phyloP scores from a whole-genome alignment of 2,113 vertebrate species.

The Anas platyrhynchos region DNA sequence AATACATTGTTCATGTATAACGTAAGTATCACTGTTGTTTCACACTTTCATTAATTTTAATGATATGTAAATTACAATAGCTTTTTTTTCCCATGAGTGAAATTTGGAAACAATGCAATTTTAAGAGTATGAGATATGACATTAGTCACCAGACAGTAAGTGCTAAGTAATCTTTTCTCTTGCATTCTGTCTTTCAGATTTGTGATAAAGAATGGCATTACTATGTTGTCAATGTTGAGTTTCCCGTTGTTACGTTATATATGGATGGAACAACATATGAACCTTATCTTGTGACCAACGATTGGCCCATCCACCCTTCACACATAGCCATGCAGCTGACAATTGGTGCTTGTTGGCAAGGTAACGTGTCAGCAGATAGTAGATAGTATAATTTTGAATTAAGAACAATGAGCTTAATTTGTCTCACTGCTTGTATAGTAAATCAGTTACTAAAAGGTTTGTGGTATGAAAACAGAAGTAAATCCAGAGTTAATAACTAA shows the following conservation, averaged over 20 bases:
- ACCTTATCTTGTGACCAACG: conserved; percentile 97
- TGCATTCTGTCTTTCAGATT: conserved; percentile 82
- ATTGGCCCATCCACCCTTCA: conserved; percentile 97
- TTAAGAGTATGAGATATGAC: fast-evolving
- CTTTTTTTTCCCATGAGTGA: not conserved
- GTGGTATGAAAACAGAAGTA: not conserved
- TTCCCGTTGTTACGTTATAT: conserved; percentile 92
- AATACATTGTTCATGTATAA: not conserved
- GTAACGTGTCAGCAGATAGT: conserved; percentile 65
- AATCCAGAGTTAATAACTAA: not conserved
- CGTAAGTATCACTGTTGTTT: not conserved
- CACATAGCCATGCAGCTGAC: conserved; percentile 97
- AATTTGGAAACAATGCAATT: not conserved
- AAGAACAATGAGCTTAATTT: not conserved
- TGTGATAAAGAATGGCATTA: conserved; percentile 99
- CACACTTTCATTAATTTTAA: not conserved
- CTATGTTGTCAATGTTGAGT: conserved; percentile 95
- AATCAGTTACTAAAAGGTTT: not conserved
- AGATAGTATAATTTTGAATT: no score
- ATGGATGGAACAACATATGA: conserved; percentile 95
- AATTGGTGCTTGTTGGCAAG: conserved; percentile 98
- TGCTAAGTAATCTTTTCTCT: not conserved
- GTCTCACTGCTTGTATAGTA: fast-evolving
- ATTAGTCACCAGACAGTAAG: not conserved
- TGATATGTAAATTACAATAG: not conserved